Evolutionary conservation across 2,888 invertebrate species (phyloP), one percentile per base, ranked within the genome.

Genomic region (Pardosa pseudoannulata): DNA sequence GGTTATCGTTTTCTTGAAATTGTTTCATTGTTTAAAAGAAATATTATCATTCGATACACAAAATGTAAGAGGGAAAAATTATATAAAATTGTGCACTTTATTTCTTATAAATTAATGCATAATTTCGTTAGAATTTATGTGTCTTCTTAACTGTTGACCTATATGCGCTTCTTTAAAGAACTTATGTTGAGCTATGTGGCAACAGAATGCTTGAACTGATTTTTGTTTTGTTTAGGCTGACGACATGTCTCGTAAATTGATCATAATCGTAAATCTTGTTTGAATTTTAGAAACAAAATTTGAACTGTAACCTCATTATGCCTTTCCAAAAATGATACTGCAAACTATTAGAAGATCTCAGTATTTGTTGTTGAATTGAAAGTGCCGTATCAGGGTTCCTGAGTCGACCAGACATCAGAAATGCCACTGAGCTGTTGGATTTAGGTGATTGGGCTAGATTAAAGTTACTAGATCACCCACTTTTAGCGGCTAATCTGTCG

Each of bases 381-480:
- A 46, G 2, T 16, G n/a, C 16, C 2, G 36, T 7, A 16, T 2
- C 46, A 46, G 9, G n/a, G 46, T 16, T 6, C 56, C 2, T 23
- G 3, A 3, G 23, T 56, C 19, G 23, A 56, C 56, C 56, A 56
- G 56, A 56, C 23, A 68, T 74, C 64, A 36, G 67, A 80, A 80
- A 80, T 80, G 80, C 68, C 80, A 80, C 50, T 36, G 36, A 64
- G 72, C 39, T 50, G 65, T 32, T 73, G 73, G 68, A 67, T 80
- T 80, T 80, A 71, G 67, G 31, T 73, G 50, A n/a, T 23, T 67
- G 67, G 74, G 65, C 80, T 68, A 74, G 80, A 68, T 80, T 74
- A 50, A n/a, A 67, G 36, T 31, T 74, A 68, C 46, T 67, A 29
- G 80, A 67, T 78, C 56, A 68, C 56, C 50, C 31, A 19, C 16